Evolutionary conservation across 2,113 vertebrate genomes (phyloP).

Genomic region (human): DNA sequence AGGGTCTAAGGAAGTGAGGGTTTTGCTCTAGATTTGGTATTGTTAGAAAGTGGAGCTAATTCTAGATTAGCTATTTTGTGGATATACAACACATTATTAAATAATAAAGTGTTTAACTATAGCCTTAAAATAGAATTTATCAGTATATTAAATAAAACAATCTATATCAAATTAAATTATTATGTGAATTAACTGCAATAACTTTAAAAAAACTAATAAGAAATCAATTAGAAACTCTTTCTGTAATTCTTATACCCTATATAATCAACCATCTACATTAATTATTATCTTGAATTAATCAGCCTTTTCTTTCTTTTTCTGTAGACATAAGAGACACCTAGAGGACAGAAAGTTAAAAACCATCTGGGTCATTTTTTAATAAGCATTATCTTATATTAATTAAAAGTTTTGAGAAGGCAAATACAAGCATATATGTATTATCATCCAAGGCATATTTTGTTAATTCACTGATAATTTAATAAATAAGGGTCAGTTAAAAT

Average conservation of each 20-base stretch:
- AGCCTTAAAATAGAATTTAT: not conserved
- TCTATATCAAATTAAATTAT: not conserved
- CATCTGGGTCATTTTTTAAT: not conserved
- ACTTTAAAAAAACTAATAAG: not conserved
- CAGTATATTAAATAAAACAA: not conserved
- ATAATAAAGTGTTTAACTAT: not conserved
- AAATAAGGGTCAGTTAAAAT: not conserved
- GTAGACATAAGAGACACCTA: conserved; percentile 70
- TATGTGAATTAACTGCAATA: not conserved
- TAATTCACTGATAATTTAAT: not conserved
- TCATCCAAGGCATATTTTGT: not conserved
- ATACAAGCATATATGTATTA: not conserved
- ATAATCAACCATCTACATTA: not conserved
- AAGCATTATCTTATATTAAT: not conserved
- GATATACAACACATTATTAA: not conserved
- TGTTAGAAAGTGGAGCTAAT: not conserved
- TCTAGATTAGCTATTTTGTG: not conserved
- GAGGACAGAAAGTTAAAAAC: conserved; percentile 54
- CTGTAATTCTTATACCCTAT: not conserved
- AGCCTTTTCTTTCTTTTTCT: conserved; percentile 41
- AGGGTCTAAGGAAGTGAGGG: not conserved
- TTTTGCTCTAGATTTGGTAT: not conserved
- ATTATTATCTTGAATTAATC: not conserved
- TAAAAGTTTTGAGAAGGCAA: not conserved
- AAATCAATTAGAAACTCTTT: not conserved